Evolutionary conservation across 1,140 invertebrate genomes (phyloP), one percentile per base, ranked within the genome.

Genomic region (Neuroterus valhalla): DNA sequence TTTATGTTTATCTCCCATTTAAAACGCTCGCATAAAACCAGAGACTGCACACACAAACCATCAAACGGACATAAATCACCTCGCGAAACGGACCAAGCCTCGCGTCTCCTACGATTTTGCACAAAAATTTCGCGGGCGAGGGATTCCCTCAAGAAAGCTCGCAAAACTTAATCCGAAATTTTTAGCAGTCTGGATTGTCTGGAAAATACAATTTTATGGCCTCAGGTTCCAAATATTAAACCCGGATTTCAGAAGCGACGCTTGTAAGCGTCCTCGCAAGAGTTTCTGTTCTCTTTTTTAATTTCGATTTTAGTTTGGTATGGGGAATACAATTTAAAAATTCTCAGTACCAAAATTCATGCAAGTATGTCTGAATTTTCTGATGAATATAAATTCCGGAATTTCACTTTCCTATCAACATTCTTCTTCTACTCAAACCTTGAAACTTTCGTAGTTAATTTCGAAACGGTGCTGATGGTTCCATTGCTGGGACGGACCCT

Each of bases 1-100:
- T 90, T 91, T 90, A 90, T 88, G 88, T 90, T 90, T 89, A 90
- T 90, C 88, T 89, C 82, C 86, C 88, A 88, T 90, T 90, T 89
- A 89, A 89, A 90, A 90, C 79, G 86, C 80, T 89, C 88, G 83
- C 88, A 88, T 89, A 89, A 90, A 89, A 88, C 87, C 82, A 80
- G 82, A 83, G 85, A 85, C 86, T 88, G 85, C 88, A 87, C 86
- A 83, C 83, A 88, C 86, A 87, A 88, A 88, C 87, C 84, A 89
- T 90, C 87, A 89, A 85, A 84, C 82, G 74, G 75, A 77, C 82
- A 86, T 89, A 89, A 90, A 89, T 90, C 88, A 89, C 82, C 77
- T 79, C 78, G 80, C 76, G 83, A 87, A 86, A 87, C 84, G 81
- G 82, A 78, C 71, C 70, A 48, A 70, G 79, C 79, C 82, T 73